Percentiles rank a stretch among this genome's conserved stretches.
Evolutionary conservation across 2,888 invertebrate genomes (phyloP).

Genomic region (Biston stratarius): DNA sequence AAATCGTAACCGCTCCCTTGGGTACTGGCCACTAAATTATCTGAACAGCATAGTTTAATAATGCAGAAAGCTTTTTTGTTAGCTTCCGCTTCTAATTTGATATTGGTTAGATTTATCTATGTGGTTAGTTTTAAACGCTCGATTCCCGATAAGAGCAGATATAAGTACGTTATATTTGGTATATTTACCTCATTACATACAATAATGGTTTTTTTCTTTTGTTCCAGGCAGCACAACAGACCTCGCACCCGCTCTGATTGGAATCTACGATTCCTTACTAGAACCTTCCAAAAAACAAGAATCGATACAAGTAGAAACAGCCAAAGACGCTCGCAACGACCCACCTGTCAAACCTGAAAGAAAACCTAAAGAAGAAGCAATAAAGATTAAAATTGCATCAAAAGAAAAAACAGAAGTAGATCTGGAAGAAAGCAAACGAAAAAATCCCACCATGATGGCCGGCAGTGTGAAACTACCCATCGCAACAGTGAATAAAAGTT

Average conservation of each 20-base stretch:
- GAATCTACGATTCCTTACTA: conserved; percentile 93
- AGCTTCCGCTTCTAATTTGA: conserved; percentile 33
- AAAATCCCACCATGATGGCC: conserved; percentile 70
- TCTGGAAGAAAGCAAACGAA: conserved; percentile 49
- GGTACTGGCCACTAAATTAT: conserved; percentile 27
- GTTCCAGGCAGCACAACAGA: conserved; percentile 94
- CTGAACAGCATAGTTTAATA: conserved; percentile 50
- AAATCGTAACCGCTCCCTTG: conserved; percentile 34
- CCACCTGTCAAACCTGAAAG: conserved; percentile 66
- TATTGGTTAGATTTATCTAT: conserved; percentile 11
- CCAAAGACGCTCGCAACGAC: conserved; percentile 83
- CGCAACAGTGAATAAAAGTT: conserved; percentile 76
- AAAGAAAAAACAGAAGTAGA: conserved; percentile 24
- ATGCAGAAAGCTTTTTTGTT: conserved; percentile 66
- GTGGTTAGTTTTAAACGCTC: neutral
- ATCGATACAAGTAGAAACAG: conserved; percentile 67
- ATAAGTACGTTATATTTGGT: no score
- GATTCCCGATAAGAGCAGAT: neutral
- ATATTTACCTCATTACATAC: no score
- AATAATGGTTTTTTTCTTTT: conserved; percentile 53
- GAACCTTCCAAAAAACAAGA: conserved; percentile 77
- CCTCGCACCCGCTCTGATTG: conserved; percentile 93
- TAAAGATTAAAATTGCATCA: conserved; percentile 23
- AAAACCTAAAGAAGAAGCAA: conserved; percentile 50
- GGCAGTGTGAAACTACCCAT: conserved; percentile 78